Percentiles rank a stretch among this genome's conserved stretches.
phyloP scores from a whole-genome alignment of 2,113 vertebrate genomes.

The Micromys minutus region DNA sequence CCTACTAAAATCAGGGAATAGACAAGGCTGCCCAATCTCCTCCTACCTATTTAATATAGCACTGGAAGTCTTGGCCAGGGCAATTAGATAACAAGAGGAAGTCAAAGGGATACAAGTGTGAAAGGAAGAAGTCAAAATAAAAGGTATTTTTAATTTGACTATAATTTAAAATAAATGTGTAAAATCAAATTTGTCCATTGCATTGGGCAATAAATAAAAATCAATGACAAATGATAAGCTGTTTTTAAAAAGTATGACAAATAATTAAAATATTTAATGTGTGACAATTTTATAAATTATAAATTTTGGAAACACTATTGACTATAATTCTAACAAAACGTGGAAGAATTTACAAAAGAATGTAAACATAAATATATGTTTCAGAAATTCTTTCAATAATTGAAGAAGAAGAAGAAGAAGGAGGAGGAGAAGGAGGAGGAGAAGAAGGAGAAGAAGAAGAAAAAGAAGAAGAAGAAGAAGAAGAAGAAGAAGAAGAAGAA shows the following conservation, averaged over 20 bases:
- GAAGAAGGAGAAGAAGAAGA: too few species aligned
- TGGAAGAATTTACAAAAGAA: not conserved
- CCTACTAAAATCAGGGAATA: too few species aligned
- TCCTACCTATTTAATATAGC: too few species aligned
- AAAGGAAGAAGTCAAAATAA: too few species aligned
- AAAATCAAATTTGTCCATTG: not conserved
- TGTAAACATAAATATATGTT: constrained; percentile 34
- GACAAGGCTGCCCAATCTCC: too few species aligned
- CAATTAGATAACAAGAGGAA: too few species aligned
- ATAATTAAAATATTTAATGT: not conserved
- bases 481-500: too few species aligned
- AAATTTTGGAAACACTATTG: not conserved
- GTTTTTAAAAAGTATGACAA: not conserved
- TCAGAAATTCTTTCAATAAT: not conserved
- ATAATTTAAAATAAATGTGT: not conserved
- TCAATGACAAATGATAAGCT: not conserved
- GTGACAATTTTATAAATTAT: not conserved
- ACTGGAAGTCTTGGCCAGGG: too few species aligned
- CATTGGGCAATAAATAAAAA: constrained; percentile 9
- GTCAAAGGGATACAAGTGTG: too few species aligned
- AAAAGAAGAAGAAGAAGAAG: too few species aligned
- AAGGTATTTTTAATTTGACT: not conserved
- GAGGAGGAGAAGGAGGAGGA: too few species aligned
- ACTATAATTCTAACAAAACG: not conserved
- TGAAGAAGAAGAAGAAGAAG: too few species aligned